A percentile compares a stretch with the other conserved stretches of the same genome.
Conservation (phyloP, 2,797 vertebrate genomes). For the Sternarchorhynchus goeldii region DNA sequence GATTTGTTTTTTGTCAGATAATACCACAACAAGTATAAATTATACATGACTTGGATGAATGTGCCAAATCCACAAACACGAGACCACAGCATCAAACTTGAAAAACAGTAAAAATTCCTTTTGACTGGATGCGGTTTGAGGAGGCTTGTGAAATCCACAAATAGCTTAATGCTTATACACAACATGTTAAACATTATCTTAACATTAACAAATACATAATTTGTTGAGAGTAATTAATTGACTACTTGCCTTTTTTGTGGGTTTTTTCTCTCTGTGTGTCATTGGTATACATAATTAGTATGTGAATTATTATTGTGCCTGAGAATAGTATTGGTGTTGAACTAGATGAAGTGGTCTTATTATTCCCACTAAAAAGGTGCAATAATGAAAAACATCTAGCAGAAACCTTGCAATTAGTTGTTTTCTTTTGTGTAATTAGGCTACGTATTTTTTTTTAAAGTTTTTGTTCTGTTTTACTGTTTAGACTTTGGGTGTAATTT, state of each 20-base stretch:
- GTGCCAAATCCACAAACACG: too few species aligned
- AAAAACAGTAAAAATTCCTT: not conserved
- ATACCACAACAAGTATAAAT: not conserved
- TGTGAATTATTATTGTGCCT: not conserved
- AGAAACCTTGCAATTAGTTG: not conserved
- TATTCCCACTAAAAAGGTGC: not conserved
- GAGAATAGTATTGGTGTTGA: slow-evolving; percentile 14
- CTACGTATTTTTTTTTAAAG: not conserved
- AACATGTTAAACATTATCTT: not conserved
- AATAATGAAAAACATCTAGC: not conserved
- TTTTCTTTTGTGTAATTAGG: slow-evolving; percentile 1
- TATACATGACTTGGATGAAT: not conserved
- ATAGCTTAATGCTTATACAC: not conserved
- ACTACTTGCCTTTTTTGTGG: slow-evolving; percentile 4
- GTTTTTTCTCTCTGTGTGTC: not conserved
- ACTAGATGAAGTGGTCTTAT: slow-evolving; percentile 25
- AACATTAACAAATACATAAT: not conserved
- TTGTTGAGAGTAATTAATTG: slow-evolving; percentile 25
- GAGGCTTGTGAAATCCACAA: not conserved
- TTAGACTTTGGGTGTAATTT: too few species aligned
- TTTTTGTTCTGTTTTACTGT: too few species aligned
- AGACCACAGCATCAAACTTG: not conserved
- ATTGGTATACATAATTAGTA: slow-evolving; percentile 15
- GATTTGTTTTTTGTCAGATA: not conserved
- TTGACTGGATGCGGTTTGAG: not conserved